Evolutionary conservation across 2,797 vertebrate species (phyloP).

Genomic region (Myoxocephalus aenaeus): DNA sequence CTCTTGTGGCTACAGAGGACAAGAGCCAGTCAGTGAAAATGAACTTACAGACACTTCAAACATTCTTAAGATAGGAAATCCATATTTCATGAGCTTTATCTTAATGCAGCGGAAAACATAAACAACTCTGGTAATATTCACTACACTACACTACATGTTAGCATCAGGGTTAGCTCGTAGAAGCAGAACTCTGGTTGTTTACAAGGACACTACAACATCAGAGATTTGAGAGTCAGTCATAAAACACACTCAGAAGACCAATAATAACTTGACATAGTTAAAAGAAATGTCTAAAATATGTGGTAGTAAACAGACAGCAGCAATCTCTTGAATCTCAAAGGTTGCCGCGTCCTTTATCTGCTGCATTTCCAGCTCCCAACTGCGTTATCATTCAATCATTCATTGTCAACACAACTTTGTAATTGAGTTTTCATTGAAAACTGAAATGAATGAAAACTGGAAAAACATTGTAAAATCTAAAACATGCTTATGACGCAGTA

Average conservation of each 20-base stretch:
- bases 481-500: neutral
- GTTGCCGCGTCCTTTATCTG: neutral
- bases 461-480: neutral
- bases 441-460: neutral
- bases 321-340: neutral
- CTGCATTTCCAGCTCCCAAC: neutral
- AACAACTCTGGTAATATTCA: neutral
- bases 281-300: neutral
- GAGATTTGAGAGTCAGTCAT: neutral
- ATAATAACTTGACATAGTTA: neutral
- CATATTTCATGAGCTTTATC: neutral
- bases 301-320: too few species aligned
- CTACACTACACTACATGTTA: neutral
- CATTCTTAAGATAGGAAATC: neutral
- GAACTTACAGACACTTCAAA: fast-evolving
- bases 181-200: neutral
- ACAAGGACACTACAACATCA: neutral
- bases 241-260: neutral
- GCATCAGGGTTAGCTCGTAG: neutral
- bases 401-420: neutral
- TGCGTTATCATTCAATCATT: neutral
- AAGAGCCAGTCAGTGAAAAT: constrained; percentile 17
- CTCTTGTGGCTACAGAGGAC: constrained; percentile 64
- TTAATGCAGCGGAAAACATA: constrained; percentile 1
- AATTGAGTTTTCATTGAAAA: neutral